phyloP scores from a whole-genome alignment of 2,113 vertebrate genomes.

The Jaculus jaculus region DNA sequence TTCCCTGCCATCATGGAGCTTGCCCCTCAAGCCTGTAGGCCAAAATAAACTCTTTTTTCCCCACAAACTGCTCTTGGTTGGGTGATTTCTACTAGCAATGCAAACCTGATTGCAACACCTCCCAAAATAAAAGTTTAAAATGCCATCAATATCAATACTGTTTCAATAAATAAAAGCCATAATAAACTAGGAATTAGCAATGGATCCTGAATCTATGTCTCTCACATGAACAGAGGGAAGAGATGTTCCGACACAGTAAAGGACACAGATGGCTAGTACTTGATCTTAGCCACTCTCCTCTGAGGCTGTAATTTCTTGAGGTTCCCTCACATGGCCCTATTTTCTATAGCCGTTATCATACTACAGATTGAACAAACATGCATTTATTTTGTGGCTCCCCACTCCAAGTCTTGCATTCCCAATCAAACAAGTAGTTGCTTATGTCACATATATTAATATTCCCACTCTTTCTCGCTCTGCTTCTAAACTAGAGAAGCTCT shows the following conservation, averaged over 20 bases:
- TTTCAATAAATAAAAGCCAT: background rate
- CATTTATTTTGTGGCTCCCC: background rate
- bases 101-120: too few species aligned
- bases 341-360: background rate
- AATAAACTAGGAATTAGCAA: background rate
- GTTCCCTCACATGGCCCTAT: background rate
- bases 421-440: background rate
- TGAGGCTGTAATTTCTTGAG: background rate
- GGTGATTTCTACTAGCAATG: too few species aligned
- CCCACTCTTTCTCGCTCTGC: background rate
- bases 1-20: too few species aligned
- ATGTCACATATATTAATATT: background rate
- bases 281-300: background rate
- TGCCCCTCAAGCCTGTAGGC: too few species aligned
- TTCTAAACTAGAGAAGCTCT: background rate
- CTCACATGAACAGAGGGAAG: background rate
- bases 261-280: background rate
- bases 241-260: background rate
- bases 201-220: background rate
- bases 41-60: too few species aligned
- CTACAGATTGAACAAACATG: background rate
- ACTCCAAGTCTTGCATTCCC: background rate
- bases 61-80: too few species aligned
- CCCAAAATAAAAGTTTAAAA: background rate
- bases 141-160: background rate